A percentile compares a stretch with the other conserved stretches of the same genome.
These are phyloP conservation scores for Orchestia grillus DNA, from an alignment of 1,140 invertebrate species.

Conservation along the genomic window DNA sequence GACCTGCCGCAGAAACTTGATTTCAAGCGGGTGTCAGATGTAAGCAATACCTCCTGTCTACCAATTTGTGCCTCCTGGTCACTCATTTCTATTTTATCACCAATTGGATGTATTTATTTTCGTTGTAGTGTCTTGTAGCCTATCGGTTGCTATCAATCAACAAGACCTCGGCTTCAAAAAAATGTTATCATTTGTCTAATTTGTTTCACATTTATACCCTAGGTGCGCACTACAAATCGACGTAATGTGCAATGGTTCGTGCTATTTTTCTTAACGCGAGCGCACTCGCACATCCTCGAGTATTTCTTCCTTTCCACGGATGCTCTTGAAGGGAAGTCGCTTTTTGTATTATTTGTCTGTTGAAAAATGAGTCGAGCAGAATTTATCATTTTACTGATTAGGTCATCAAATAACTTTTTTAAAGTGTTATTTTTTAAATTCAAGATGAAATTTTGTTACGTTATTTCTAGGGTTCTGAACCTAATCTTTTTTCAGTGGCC, in stretches of 20 bases:
- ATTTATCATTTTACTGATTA: not conserved
- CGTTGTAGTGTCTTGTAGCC: not conserved
- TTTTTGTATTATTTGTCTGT: not conserved
- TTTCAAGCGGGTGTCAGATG: not conserved
- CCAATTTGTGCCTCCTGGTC: conserved; percentile 25
- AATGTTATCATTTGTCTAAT: not conserved
- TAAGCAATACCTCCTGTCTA: not conserved
- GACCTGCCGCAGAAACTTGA: not conserved
- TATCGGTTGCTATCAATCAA: not conserved
- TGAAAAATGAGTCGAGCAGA: not conserved
- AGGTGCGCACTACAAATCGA: not conserved
- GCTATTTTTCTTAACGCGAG: not conserved
- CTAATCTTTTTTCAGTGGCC: not conserved
- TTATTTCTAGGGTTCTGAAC: not conserved
- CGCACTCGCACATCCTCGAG: not conserved
- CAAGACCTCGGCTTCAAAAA: not conserved
- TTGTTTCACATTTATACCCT: not conserved
- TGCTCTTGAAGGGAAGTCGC: not conserved
- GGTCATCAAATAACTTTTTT: not conserved
- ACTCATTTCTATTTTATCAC: not conserved
- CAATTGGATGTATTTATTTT: not conserved
- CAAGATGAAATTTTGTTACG: not conserved
- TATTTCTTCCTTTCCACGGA: not conserved
- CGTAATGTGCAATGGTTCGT: not conserved
- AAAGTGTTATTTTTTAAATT: not conserved